Evolutionary conservation across 2,797 vertebrate genomes (phyloP), one percentile per base, ranked within the genome.

Genomic region (Semotilus atromaculatus): DNA sequence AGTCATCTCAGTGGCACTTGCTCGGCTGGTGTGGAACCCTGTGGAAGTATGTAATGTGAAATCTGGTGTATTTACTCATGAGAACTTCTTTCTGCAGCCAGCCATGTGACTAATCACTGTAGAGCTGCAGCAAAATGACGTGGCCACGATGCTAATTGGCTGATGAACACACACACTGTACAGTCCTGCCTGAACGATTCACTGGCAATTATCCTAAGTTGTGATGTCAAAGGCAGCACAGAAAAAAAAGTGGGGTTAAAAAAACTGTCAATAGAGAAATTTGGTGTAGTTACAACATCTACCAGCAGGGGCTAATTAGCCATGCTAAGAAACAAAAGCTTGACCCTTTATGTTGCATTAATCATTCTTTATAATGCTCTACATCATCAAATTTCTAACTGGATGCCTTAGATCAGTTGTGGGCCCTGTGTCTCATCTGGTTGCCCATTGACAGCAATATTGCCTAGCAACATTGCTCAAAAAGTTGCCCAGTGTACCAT

Each of bases 1-100:
- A 60, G 34, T 77, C 36, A 77, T 60, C 53, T 29, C 8, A 77
- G 62, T 29, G 55, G 36, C 55, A 77, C n/a, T 62, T 62, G n/a
- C 75, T 77, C 1, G 5, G 14, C 36, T 77, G 34, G n/a, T 40
- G 36, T 77, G n/a, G 55, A 43, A 29, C 55, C 75, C 34, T 0
- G 5, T 60, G 16, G 34, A 77, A 26, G 75, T 19, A 77, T 77
- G 75, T n/a, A 36, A 62, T 43, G 19, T 48, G 40, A 79, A 66
- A 79, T 79, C n/a, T 18, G 4, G 1, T 3, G 3, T 64, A 26
- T 62, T 21, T 29, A 26, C 38, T 60, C 55, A 36, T 75, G 31
- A 55, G 31, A 11, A 21, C 60, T 48, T 48, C 40, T 79, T 31
- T 64, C 29, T 31, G 26, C 40, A 62, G 60, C 60, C 26, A 79